Conservation (phyloP, 92 coral and sea anemone genomes). For the Actinostola sp. region DNA sequence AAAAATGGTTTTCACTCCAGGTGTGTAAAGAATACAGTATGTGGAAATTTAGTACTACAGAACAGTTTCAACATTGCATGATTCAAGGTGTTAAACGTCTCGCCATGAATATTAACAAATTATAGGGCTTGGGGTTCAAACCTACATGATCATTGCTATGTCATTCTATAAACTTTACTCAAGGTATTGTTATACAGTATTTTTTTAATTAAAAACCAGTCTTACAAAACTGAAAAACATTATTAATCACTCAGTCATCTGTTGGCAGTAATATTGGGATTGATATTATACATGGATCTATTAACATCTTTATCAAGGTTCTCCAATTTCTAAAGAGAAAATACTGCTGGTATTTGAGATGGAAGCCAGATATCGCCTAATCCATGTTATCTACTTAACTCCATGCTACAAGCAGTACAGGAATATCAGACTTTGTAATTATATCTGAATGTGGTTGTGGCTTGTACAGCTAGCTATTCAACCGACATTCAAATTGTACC, state of each 20-base stretch:
- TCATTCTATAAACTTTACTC: no score
- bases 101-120: conserved; percentile 2
- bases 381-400: conserved; percentile 1
- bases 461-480: not conserved
- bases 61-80: not conserved
- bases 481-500: not conserved
- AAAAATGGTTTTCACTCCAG: conserved; percentile 6
- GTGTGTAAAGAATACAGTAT: not conserved
- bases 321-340: not conserved
- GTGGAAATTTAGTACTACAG: no score
- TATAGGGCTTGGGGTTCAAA: not conserved
- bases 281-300: no score
- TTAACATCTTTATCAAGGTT: not conserved
- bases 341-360: conserved; percentile 1
- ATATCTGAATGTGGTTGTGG: not conserved
- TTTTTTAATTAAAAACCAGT: no score
- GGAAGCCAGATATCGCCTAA: conserved; percentile 7
- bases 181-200: no score
- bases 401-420: conserved; percentile 7
- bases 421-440: not conserved
- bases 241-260: no score
- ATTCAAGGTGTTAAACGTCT: not conserved
- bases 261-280: no score
- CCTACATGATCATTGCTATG: no score
- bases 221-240: no score